Conservation (phyloP, 1,140 invertebrate genomes). For the Drosophila sechellia region DNA sequence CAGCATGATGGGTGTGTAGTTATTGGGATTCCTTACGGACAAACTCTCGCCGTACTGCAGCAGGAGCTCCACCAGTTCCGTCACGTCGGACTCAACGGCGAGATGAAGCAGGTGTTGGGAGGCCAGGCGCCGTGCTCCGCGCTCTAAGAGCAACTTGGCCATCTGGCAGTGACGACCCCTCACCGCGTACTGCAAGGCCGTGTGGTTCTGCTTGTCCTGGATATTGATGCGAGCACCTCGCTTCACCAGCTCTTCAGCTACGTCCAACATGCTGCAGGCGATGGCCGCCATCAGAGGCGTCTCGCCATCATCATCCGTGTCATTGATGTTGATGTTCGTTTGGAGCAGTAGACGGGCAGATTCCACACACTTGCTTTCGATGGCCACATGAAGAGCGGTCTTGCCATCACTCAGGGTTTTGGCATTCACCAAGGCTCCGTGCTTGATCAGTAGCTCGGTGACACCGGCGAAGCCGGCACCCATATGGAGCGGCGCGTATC, state of each 20-base stretch:
- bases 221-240: constrained; percentile 86
- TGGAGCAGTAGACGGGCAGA: constrained; percentile 86
- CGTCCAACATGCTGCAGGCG: constrained; percentile 84
- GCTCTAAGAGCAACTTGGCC: constrained; percentile 84
- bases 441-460: constrained; percentile 60
- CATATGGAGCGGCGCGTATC: constrained; percentile 96
- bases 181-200: constrained; percentile 86
- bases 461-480: constrained; percentile 89
- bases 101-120: constrained; percentile 87
- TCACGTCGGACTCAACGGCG: constrained; percentile 85
- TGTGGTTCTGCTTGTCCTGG: constrained; percentile 86
- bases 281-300: constrained; percentile 87
- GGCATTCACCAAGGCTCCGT: constrained; percentile 74
- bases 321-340: constrained; percentile 86
- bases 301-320: constrained; percentile 86
- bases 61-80: constrained; percentile 85
- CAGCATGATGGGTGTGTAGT: constrained; percentile 87
- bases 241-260: constrained; percentile 85
- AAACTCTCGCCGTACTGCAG: constrained; percentile 85
- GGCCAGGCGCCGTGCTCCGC: constrained; percentile 86
- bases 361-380: constrained; percentile 83
- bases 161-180: constrained; percentile 85
- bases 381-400: constrained; percentile 73
- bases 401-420: constrained; percentile 77
- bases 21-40: constrained; percentile 86